These are phyloP conservation scores for Amorpha juglandis DNA, from an alignment of 2,888 invertebrate species.

Conservation along the genomic window DNA sequence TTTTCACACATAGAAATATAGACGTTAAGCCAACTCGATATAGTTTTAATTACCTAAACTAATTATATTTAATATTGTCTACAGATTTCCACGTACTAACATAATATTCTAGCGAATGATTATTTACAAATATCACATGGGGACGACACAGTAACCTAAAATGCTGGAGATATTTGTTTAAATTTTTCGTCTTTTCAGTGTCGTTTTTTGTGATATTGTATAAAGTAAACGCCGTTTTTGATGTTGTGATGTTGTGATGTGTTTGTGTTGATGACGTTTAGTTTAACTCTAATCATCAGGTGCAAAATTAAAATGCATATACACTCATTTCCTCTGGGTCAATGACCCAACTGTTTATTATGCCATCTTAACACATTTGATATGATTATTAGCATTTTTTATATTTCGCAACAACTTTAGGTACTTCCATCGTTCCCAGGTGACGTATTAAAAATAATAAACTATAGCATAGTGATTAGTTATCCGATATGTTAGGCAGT, in stretches of 20 bases:
- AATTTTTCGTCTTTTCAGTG: too few relatives aligned
- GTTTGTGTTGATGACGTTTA: too few relatives aligned
- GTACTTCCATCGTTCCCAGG: conserved; percentile 26
- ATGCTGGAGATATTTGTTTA: too few relatives aligned
- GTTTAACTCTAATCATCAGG: too few relatives aligned
- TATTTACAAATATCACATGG: conserved; percentile 51
- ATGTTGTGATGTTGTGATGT: too few relatives aligned
- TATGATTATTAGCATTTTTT: not conserved
- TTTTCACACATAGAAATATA: conserved; percentile 16
- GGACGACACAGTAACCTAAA: conserved; percentile 24
- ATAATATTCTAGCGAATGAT: conserved; percentile 63
- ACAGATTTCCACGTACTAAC: conserved; percentile 64
- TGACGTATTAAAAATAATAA: conserved; percentile 54
- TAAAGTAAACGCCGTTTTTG: too few relatives aligned
- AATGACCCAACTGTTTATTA: not conserved
- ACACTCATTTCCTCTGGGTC: too few relatives aligned
- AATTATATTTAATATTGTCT: conserved; percentile 72
- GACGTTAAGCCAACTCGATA: conserved; percentile 3
- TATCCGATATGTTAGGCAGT: conserved; percentile 80
- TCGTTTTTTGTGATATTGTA: not conserved
- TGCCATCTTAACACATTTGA: not conserved
- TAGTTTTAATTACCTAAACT: not conserved
- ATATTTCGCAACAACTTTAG: too few relatives aligned
- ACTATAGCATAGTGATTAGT: conserved; percentile 69
- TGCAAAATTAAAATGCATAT: too few relatives aligned